These are phyloP conservation scores for Thryonomys swinderianus DNA, from an alignment of 2,113 vertebrate species.

Conservation along the genomic window DNA sequence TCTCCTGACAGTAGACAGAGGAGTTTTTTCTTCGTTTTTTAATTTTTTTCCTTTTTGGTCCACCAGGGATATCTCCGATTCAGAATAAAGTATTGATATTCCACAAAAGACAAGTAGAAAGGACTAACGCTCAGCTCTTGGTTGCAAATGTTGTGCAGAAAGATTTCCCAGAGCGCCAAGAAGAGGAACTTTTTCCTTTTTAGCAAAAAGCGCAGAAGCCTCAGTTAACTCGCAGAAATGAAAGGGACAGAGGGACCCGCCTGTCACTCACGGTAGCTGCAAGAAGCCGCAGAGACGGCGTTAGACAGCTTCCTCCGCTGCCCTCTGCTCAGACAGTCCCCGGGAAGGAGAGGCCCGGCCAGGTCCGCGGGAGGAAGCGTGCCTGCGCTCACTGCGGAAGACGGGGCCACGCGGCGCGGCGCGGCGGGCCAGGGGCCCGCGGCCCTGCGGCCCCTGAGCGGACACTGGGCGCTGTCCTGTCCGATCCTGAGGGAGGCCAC, in stretches of 20 bases:
- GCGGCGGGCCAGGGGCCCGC: neutral
- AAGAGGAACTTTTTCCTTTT: slow-evolving; percentile 37
- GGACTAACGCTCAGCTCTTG: slow-evolving; percentile 46
- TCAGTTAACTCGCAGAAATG: slow-evolving; percentile 52
- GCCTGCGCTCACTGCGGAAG: neutral
- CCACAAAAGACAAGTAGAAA: slow-evolving; percentile 78
- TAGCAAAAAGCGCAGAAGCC: slow-evolving; percentile 50
- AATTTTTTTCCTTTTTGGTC: slow-evolving; percentile 45
- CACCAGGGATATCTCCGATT: slow-evolving; percentile 74
- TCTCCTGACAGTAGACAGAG: slow-evolving; percentile 43
- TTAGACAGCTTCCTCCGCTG: slow-evolving; percentile 50
- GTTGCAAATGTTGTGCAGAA: slow-evolving; percentile 5
- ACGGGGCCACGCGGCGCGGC: neutral
- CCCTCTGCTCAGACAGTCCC: neutral
- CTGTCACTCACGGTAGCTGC: slow-evolving; percentile 54
- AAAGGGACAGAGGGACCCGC: neutral
- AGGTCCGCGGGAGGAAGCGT: slow-evolving; percentile 28
- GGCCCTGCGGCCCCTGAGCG: neutral
- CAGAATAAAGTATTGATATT: slow-evolving; percentile 75
- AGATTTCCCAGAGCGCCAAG: slow-evolving; percentile 49
- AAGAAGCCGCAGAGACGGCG: neutral
- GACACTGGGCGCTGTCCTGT: slow-evolving; percentile 55
- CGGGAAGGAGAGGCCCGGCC: slow-evolving; percentile 31
- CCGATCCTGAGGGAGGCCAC: slow-evolving; percentile 67
- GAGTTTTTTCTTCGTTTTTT: neutral